These are phyloP conservation scores for Scomber japonicus DNA, from an alignment of 2,113 vertebrate genomes.

Conservation along the genomic window DNA sequence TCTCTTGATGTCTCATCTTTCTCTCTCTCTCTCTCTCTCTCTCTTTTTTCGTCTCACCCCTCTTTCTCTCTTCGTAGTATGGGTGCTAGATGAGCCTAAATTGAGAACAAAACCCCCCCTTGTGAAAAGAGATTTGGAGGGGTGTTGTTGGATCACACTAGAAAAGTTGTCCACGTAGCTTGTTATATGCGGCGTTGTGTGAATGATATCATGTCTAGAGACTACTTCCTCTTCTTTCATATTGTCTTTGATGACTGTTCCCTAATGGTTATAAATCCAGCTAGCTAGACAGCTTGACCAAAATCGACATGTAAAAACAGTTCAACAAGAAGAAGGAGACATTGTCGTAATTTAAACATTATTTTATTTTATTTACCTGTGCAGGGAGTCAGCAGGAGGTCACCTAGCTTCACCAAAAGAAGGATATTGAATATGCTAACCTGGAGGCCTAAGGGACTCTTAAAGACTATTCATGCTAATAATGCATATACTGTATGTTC, in stretches of 20 bases:
- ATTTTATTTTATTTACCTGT: no score
- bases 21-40: constrained; percentile 32
- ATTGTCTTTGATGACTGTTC: not conserved
- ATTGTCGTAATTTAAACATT: no score
- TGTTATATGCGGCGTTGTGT: not conserved
- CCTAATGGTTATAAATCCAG: not conserved
- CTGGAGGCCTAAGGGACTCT: not conserved
- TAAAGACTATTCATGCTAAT: no score
- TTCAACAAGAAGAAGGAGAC: no score
- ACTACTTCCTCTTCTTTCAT: constrained; percentile 16
- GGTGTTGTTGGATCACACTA: constrained; percentile 18
- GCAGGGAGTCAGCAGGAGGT: no score
- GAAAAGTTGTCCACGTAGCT: constrained; percentile 38
- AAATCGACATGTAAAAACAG: no score
- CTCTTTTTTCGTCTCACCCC: constrained; percentile 3
- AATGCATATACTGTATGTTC: no score
- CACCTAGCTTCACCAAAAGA: no score
- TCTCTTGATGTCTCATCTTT: constrained; percentile 56
- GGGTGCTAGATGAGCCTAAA: constrained; percentile 50
- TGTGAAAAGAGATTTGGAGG: constrained; percentile 29
- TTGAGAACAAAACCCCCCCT: constrained; percentile 50
- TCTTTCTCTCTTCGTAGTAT: constrained; percentile 1
- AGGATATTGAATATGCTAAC: not conserved
- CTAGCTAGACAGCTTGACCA: not conserved
- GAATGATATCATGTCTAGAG: constrained; percentile 48